Evolutionary conservation across 2,797 vertebrate genomes (phyloP).

Genomic region (Tokudaia tokunoshimensis): DNA sequence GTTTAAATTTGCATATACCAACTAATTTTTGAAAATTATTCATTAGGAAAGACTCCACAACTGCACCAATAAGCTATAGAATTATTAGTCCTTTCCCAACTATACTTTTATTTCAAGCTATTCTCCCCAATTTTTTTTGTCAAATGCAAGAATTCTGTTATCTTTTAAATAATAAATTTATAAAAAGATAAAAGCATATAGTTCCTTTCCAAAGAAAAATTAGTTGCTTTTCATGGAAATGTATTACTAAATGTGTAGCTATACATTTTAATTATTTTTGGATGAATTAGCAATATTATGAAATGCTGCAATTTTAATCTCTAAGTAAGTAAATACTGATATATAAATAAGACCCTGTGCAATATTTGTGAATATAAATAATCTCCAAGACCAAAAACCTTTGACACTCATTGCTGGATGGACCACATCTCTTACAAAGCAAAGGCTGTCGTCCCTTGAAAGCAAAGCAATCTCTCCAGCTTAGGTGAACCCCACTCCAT

Average conservation of each 20-base stretch:
- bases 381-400: not conserved
- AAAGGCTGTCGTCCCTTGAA: not conserved
- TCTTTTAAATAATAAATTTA: not conserved
- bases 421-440: not conserved
- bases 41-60: not conserved
- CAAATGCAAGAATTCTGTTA: constrained; percentile 1
- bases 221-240: constrained; percentile 15
- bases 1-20: constrained; percentile 9
- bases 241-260: not conserved
- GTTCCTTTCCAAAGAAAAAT: not conserved
- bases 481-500: not conserved
- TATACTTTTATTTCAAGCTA: not conserved
- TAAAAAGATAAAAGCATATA: constrained; percentile 3
- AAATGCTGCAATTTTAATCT: constrained; percentile 29
- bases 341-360: not conserved
- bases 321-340: not conserved
- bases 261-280: not conserved
- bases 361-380: not conserved
- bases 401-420: not conserved
- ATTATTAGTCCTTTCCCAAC: not conserved
- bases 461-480: not conserved
- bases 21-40: constrained; percentile 23
- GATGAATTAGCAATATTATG: not conserved
- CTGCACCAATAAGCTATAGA: not conserved
- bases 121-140: constrained; percentile 23